Base-by-base conservation (phyloP, 2,113 vertebrate genomes). In the Gila orcuttii region DNA sequence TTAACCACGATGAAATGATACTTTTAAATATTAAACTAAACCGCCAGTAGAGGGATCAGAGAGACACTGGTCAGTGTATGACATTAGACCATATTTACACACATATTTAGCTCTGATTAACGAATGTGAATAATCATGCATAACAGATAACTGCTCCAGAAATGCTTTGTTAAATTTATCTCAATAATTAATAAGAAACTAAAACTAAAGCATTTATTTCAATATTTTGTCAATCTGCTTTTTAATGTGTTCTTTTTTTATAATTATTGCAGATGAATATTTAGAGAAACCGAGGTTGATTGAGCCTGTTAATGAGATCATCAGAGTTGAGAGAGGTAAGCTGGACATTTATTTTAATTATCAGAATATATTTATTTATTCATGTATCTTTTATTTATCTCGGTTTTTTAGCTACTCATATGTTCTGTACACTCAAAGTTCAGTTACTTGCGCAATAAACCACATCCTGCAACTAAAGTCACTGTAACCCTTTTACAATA, bases 261-360 rank as follows among this genome's bases (percentile, higher is more conserved):
- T 60, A 0, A 23, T 62, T 47, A 36, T 89, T 91, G 45, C 85
- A 95, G 94, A n/a, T 1, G 3, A 83, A 0, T 89, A 87, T 45
- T 84, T 6, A 80, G 42, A 89, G 71, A 42, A 1, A 17, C 95
- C 96, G 33, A 62, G 93, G 69, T 92, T 99, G 36, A 60, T 90
- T 74, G 93, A 95, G 85, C 97, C 98, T 0, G 82, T 69, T 13
- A 95, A 95, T 47, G 93, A 95, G 15, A 92, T 92, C 0, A 42
- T 97, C 87, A 94, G 94, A 92, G 94, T 92, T 39, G 68, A 87
- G 2, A 71, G 89, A 3, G 97, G 98, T 98, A 90, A 97, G 96
- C 92, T 45, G 39, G 25, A 52, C 15, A 25, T 45, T 33, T 52
- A 11, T 28, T 13, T 15, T 39, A 15, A 50, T 25, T 47, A 6